Evolutionary conservation across 2,113 vertebrate genomes (phyloP).

Genomic region (Pachyramphus minor): DNA sequence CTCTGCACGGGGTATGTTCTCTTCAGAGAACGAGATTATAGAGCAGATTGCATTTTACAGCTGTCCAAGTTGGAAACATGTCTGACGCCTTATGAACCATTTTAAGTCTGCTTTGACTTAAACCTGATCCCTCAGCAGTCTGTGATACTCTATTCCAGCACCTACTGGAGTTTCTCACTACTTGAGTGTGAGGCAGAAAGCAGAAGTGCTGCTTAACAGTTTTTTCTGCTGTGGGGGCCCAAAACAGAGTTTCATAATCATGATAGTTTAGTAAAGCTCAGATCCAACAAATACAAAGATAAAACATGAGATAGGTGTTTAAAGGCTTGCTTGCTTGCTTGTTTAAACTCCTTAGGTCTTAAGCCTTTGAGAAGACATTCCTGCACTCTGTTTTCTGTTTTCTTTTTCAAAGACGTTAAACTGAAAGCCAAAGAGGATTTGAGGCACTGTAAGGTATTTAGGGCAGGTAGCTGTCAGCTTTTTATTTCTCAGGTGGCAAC

Average conservation of each 20-base stretch:
- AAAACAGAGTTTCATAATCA: neutral
- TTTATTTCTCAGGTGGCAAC: neutral
- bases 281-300: neutral
- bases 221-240: neutral
- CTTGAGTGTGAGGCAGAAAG: neutral
- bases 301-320: neutral
- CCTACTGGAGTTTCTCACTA: neutral
- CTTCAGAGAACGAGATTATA: neutral
- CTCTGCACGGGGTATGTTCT: neutral
- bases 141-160: neutral
- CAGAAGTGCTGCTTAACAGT: neutral
- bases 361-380: neutral
- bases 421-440: neutral
- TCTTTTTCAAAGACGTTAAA: neutral
- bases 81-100: neutral
- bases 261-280: neutral
- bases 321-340: neutral
- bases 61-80: neutral
- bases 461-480: neutral
- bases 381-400: neutral
- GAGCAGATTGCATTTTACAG: constrained; percentile 1
- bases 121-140: neutral
- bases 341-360: neutral
- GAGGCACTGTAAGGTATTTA: neutral
- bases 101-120: constrained; percentile 20